Evolutionary conservation across 1,140 invertebrate genomes (phyloP), one percentile per base, ranked within the genome.

Genomic region (Macrosteles quadrilineatus): DNA sequence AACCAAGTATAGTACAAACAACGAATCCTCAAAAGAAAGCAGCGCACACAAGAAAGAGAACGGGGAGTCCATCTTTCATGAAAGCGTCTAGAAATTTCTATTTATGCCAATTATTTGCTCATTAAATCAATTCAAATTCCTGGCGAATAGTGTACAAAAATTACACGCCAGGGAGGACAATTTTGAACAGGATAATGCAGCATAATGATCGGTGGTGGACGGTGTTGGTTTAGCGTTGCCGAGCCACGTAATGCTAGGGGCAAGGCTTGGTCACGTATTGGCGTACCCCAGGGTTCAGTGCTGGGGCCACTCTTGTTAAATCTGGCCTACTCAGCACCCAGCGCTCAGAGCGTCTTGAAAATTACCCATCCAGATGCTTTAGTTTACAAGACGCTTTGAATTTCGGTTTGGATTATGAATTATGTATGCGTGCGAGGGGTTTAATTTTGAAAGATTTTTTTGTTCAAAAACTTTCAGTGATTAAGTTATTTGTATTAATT

Each of bases 101-200:
- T 59, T 59, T 59, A 25, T 59, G 55, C 55, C 55, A 59, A 59
- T 59, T 59, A 59, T 23, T 59, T 59, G 55, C 23, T 59, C 55
- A 59, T 59, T 59, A 59, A 59, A 59, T 59, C 55, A 59, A 59
- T 59, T 59, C 55, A 59, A 59, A 59, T 59, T 59, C 55, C 55
- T 59, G 55, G 55, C 55, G 55, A 59, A 59, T 59, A 59, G 55
- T 59, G 55, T 59, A 27, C 55, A 30, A 25, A 27, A 30, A 59
- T 59, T 59, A 59, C 55, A 59, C 55, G 25, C 4, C 55, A 27
- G 55, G 23, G 55, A 23, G 55, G 55, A 59, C 55, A 59, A 59
- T 59, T 59, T 59, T 59, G 55, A 59, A 59, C 21, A 59, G 55
- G 55, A 59, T 59, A 59, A 59, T 59, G 23, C 55, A 23, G 21